phyloP scores from a whole-genome alignment of 2,888 invertebrate genomes.

The Quadriops clusia region DNA sequence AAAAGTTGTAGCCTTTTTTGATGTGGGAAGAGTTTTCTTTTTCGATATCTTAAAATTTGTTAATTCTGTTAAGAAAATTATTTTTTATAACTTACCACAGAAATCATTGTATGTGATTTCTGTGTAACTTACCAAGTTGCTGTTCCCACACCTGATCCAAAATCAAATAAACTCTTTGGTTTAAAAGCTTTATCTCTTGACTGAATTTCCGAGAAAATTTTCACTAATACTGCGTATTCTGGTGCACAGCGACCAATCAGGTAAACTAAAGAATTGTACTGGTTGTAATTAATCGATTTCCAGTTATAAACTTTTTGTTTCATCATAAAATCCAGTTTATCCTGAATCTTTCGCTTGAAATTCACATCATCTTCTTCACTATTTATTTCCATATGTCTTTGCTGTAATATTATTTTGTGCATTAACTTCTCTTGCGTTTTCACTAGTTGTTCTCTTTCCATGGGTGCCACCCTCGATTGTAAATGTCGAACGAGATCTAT shows the following conservation, averaged over 20 bases:
- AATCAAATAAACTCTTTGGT: constrained; percentile 75
- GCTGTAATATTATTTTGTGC: constrained; percentile 21
- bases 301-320: constrained; percentile 57
- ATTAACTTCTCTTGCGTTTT: constrained; percentile 37
- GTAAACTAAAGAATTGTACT: constrained; percentile 55
- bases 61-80: no score
- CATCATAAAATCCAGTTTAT: constrained; percentile 44
- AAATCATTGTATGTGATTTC: no score
- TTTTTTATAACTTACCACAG: no score
- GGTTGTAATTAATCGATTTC: constrained; percentile 60
- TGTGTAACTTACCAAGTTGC: constrained; percentile 61
- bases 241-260: constrained; percentile 56
- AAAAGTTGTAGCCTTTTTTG: no score
- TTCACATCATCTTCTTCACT: constrained; percentile 34
- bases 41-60: no score
- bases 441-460: constrained; percentile 44
- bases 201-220: constrained; percentile 64
- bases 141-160: constrained; percentile 84
- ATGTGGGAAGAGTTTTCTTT: no score
- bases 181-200: constrained; percentile 51
- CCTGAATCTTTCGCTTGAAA: constrained; percentile 39
- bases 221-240: constrained; percentile 62
- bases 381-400: constrained; percentile 31
- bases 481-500: constrained; percentile 47
- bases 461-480: constrained; percentile 49